Percentiles rank a stretch among this genome's conserved stretches.
Evolutionary conservation across 2,113 vertebrate genomes (phyloP).

Genomic region (Tonatia bakeri): DNA sequence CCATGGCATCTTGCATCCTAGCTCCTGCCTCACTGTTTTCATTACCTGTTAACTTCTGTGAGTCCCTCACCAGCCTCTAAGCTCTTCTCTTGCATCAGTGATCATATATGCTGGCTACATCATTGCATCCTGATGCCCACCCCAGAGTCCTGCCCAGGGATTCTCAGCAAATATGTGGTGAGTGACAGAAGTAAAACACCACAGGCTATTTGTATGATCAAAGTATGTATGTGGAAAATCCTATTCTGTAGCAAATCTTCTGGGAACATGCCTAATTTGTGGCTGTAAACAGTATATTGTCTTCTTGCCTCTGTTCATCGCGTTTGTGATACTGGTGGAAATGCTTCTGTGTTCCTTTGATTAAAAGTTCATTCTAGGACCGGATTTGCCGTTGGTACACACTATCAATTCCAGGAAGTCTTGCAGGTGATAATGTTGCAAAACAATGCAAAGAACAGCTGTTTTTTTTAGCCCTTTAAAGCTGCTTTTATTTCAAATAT

Average conservation of each 20-base stretch:
- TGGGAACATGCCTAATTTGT: background rate
- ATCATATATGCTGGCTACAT: background rate
- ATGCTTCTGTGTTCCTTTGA: conserved; percentile 46
- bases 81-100: background rate
- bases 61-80: background rate
- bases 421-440: conserved; percentile 50
- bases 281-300: background rate
- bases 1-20: background rate
- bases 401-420: conserved; percentile 68
- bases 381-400: conserved; percentile 41
- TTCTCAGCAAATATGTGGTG: background rate
- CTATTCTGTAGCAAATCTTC: background rate
- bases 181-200: background rate
- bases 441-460: conserved; percentile 58
- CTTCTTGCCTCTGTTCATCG: background rate
- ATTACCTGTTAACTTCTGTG: background rate
- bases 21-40: background rate
- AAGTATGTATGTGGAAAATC: background rate
- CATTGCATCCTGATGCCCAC: background rate
- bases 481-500: background rate
- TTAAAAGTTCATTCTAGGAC: conserved; percentile 54
- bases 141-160: background rate
- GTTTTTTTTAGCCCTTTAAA: background rate
- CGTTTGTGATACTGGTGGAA: conserved; percentile 34
- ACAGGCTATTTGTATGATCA: background rate